These are phyloP conservation scores for Intellagama lesueurii DNA, from an alignment of 2,797 vertebrate species.

Conservation along the genomic window DNA sequence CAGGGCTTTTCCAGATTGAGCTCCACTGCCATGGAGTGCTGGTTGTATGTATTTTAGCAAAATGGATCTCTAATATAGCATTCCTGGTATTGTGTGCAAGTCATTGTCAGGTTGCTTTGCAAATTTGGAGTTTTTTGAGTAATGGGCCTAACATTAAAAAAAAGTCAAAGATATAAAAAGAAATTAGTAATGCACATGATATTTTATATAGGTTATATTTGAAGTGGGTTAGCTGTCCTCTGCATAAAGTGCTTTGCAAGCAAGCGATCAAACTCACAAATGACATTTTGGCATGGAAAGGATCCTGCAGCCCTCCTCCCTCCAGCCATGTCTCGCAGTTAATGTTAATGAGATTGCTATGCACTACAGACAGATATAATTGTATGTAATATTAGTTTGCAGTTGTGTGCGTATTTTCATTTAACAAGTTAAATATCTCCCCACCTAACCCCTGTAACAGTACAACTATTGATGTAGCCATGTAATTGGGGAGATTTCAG, in stretches of 20 bases:
- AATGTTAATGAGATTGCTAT: constrained; percentile 32
- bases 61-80: not conserved
- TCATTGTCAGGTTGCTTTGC: not conserved
- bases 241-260: not conserved
- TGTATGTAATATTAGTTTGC: not conserved
- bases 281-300: not conserved
- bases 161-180: not conserved
- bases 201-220: not conserved
- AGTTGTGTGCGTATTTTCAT: constrained; percentile 18
- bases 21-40: not conserved
- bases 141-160: not conserved
- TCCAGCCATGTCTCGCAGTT: too few relatives aligned
- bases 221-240: not conserved
- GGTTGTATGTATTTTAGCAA: not conserved
- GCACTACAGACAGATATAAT: not conserved
- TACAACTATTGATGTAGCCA: not conserved
- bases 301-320: too few relatives aligned
- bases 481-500: not conserved
- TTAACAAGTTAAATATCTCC: not conserved
- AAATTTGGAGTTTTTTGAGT: not conserved
- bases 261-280: not conserved
- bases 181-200: not conserved
- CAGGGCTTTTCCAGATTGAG: not conserved
- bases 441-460: too few relatives aligned
- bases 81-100: not conserved